These are phyloP conservation scores for Ophioninae sp. DNA, from an alignment of 2,888 invertebrate genomes.

Conservation along the genomic window DNA sequence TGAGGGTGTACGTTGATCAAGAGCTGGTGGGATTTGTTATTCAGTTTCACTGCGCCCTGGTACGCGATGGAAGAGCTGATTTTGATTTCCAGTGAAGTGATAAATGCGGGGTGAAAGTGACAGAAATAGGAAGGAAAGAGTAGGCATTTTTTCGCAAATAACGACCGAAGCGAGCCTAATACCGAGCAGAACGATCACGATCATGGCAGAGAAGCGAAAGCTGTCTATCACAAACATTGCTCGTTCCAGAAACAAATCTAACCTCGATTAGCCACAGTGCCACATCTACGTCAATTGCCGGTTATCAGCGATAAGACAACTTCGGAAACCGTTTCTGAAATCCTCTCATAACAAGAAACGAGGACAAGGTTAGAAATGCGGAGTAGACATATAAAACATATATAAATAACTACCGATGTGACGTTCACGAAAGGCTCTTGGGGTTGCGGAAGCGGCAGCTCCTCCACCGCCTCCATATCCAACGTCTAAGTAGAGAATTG, in stretches of 20 bases:
- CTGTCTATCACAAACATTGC: not conserved
- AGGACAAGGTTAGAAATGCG: slow-evolving; percentile 23
- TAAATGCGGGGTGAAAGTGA: not conserved
- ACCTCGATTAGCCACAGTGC: not conserved
- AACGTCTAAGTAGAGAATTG: slow-evolving; percentile 11
- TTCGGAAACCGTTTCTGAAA: slow-evolving; percentile 26
- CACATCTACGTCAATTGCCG: not conserved
- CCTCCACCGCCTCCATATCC: slow-evolving; percentile 28
- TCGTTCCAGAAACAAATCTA: not conserved
- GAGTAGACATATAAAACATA: slow-evolving; percentile 8
- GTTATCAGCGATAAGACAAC: not conserved
- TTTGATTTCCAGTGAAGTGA: not conserved
- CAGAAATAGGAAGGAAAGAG: not conserved
- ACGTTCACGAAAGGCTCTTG: slow-evolving; percentile 43
- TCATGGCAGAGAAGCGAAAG: not conserved
- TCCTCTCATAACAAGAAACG: slow-evolving; percentile 57
- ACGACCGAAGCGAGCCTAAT: not conserved
- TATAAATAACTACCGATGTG: slow-evolving; percentile 17
- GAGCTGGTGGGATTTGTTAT: not conserved
- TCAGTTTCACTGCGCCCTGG: not conserved
- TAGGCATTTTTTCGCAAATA: not conserved
- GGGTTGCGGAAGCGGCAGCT: slow-evolving; percentile 44
- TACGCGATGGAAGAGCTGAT: not conserved
- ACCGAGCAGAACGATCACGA: not conserved
- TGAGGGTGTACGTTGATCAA: not conserved